These are phyloP conservation scores for Forbesichthys agassizii DNA, from an alignment of 2,113 vertebrate genomes.

Conservation along the genomic window DNA sequence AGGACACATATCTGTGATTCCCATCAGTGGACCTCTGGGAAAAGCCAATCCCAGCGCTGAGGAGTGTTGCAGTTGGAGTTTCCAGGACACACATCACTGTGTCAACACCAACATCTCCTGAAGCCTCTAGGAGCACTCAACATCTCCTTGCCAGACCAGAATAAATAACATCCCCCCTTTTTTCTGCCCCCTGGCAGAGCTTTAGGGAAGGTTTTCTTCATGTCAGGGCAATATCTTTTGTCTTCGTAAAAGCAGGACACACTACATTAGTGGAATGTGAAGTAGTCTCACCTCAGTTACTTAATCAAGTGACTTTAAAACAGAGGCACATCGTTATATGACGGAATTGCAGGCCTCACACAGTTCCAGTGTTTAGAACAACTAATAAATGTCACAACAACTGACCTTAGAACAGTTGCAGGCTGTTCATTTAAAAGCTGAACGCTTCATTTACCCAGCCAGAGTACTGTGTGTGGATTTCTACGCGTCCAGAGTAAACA, in stretches of 20 bases:
- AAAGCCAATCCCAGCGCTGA: constrained; percentile 38
- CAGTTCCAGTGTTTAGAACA: constrained; percentile 46
- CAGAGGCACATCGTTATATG: too few species aligned
- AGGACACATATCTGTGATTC: constrained; percentile 38
- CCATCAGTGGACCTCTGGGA: constrained; percentile 46
- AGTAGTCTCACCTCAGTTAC: too few species aligned
- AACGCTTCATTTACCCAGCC: constrained; percentile 43
- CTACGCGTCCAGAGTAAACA: constrained; percentile 64
- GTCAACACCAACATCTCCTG: constrained; percentile 41
- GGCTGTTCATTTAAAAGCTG: constrained; percentile 51
- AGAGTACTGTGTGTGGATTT: constrained; percentile 45
- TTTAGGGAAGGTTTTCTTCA: too few species aligned
- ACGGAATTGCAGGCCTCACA: constrained; percentile 2
- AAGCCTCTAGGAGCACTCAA: background rate
- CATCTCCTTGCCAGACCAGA: constrained; percentile 37
- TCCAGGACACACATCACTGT: constrained; percentile 64
- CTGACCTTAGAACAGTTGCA: constrained; percentile 39
- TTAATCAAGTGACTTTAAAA: too few species aligned
- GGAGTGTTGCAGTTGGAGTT: constrained; percentile 27
- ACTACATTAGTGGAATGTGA: too few species aligned
- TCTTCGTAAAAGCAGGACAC: too few species aligned
- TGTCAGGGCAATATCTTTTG: too few species aligned
- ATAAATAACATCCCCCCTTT: constrained; percentile 52
- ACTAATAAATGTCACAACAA: constrained; percentile 52
- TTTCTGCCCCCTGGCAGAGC: background rate